A percentile compares a stretch with the other conserved stretches of the same genome.
phyloP scores from a whole-genome alignment of 2,888 invertebrate species.

The Stramonita haemastoma region DNA sequence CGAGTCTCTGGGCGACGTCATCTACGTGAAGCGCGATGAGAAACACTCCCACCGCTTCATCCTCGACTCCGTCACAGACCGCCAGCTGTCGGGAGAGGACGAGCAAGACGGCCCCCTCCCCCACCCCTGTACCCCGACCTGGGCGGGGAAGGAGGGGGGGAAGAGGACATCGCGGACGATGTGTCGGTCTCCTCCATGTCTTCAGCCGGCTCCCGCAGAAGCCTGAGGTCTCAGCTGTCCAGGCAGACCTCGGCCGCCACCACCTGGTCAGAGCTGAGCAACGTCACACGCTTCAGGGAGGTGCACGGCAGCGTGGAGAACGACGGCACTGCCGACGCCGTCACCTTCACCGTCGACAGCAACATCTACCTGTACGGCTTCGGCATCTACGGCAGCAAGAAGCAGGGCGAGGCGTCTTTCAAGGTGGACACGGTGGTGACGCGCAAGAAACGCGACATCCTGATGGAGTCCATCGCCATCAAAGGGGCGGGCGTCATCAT shows the following conservation, averaged over 20 bases:
- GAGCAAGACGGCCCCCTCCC: not conserved
- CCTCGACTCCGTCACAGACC: constrained; percentile 38
- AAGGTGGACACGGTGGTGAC: constrained; percentile 47
- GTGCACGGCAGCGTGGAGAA: constrained; percentile 36
- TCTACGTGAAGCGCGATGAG: constrained; percentile 46
- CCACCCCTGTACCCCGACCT: constrained; percentile 26
- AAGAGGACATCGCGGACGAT: constrained; percentile 1
- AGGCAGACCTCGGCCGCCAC: constrained; percentile 17
- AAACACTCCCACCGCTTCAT: constrained; percentile 33
- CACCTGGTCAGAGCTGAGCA: constrained; percentile 32
- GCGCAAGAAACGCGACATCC: constrained; percentile 49
- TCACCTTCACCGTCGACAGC: constrained; percentile 46
- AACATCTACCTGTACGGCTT: constrained; percentile 51
- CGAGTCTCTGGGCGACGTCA: constrained; percentile 48
- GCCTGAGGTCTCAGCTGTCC: constrained; percentile 28
- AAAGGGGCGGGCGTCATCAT: constrained; percentile 50
- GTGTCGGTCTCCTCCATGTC: constrained; percentile 20
- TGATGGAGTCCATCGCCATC: constrained; percentile 49
- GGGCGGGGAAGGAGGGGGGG: not conserved
- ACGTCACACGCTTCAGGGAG: constrained; percentile 48
- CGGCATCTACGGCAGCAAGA: constrained; percentile 50
- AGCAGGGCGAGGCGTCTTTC: constrained; percentile 47
- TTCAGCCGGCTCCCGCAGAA: constrained; percentile 16
- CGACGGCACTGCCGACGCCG: constrained; percentile 45
- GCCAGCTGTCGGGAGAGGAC: constrained; percentile 34